Evolutionary conservation across 2,888 invertebrate species (phyloP), one percentile per base, ranked within the genome.

Genomic region (Epinotia nisella): DNA sequence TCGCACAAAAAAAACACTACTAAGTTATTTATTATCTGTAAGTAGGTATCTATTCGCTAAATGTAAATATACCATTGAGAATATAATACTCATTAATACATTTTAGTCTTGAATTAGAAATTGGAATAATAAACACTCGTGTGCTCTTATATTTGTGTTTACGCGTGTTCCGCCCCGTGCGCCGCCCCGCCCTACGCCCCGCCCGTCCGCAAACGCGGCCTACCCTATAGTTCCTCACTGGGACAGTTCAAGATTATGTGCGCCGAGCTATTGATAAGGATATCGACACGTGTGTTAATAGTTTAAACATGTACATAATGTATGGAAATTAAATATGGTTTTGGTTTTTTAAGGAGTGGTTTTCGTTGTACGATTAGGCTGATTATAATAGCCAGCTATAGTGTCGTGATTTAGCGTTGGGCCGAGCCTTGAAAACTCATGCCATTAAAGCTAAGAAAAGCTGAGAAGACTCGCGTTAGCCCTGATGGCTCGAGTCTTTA

Each of bases 281-380:
- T 49, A 62, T 49, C 41, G 41, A 61, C 24, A 9, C 39, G 19
- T 19, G 15, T 62, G 24, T 49, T 45, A 49, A 49, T 62, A 49
- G 45, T 29, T 49, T 62, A n/a, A 49, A 49, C 24, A 49, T 60
- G 24, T 59, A 45, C 49, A 78, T 55, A 69, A 75, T 75, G 67
- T 71, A 71, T 76, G 62, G 71, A 80, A 78, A 81, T 78, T 79
- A 81, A 79, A 81, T 73, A 78, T 78, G 71, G 51, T 53, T 75
- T 78, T 76, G 71, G 51, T 74, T 62, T 62, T 29, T 11, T 29
- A 62, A 29, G 15, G 5, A n/a, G 21, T 62, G n/a, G 59, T 62
- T 62, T 62, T 24, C 10, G 39, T 62, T 60, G 19, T 41, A 1
- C 7, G 3, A n/a, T 1, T 59, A 59, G 11, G 3, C 5, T 49